Conservation (phyloP, 2,113 vertebrate species). For the Notiomystis cincta region DNA sequence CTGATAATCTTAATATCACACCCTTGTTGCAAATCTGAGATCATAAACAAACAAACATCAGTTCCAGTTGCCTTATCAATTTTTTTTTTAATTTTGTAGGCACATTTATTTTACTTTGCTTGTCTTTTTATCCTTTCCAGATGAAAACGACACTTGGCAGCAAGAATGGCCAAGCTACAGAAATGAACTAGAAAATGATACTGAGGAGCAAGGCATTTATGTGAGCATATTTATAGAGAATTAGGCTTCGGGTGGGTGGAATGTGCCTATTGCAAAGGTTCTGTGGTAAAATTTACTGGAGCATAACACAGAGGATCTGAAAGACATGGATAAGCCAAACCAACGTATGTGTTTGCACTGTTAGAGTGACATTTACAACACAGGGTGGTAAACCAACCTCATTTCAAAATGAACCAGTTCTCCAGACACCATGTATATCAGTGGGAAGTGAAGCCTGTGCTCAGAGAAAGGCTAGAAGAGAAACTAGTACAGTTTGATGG, state of each 20-base stretch:
- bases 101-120: not conserved
- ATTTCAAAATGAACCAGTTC: not conserved
- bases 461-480: not conserved
- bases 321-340: not conserved
- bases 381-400: not conserved
- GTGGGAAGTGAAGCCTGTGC: not conserved
- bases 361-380: not conserved
- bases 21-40: not conserved
- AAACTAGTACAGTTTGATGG: not conserved
- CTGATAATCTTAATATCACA: not conserved
- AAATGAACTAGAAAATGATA: not conserved
- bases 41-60: not conserved
- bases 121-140: not conserved
- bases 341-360: not conserved
- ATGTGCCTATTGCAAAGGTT: not conserved
- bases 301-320: not conserved
- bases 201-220: not conserved
- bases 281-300: constrained; percentile 14
- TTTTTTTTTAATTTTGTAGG: not conserved
- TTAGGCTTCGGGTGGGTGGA: not conserved
- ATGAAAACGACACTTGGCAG: not conserved
- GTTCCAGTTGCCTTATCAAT: not conserved
- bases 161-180: not conserved
- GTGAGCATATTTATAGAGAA: not conserved
- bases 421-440: not conserved